Base-by-base conservation (phyloP, 2,113 vertebrate species). In the Gnathonemus longibarbis region DNA sequence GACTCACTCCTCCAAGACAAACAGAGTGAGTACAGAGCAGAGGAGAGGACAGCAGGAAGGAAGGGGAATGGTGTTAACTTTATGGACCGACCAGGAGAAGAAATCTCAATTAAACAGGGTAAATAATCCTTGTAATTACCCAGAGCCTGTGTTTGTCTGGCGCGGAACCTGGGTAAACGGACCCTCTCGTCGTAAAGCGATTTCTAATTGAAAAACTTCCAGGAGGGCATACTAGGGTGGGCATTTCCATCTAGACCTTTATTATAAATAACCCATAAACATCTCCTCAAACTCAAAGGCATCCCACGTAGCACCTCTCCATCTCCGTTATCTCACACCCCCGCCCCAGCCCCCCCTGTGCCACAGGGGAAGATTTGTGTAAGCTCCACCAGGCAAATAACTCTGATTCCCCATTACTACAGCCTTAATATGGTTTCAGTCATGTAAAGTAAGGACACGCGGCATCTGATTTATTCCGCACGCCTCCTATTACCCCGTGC, bases 71-170 rank as follows among this genome's bases (percentile, higher is more conserved):
- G 94, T 94, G 94, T 95, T 96, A 96, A 96, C 96, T 95, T 96
- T 96, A 95, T 94, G 91, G 93, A 93, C 92, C 92, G 92, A 92
- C 93, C 92, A 94, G 94, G 95, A 95, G 93, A 94, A 93, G 91
- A 91, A 95, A 93, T 93, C 95, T 94, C 94, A 95, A 95, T 96
- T 96, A 96, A 95, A 93, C 93, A 94, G 93, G 94, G 94, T 95
- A 96, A 96, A 96, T 96, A 96, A 96, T 95, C 95, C 95, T 95
- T 96, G 94, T 96, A 95, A 96, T 96, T 95, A 95, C 94, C 94
- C 93, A 92, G 92, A 93, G 93, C 94, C 92, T 92, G 92, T 93
- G 93, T 94, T 95, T 93, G 94, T 94, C 94, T 93, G 93, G 91
- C 92, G 94, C 94, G 93, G 94, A 95, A 94, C 93, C 93, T 94